Percentiles rank a stretch among this genome's conserved stretches.
phyloP scores from a whole-genome alignment of 2,113 vertebrate genomes.

The Sturnus vulgaris region DNA sequence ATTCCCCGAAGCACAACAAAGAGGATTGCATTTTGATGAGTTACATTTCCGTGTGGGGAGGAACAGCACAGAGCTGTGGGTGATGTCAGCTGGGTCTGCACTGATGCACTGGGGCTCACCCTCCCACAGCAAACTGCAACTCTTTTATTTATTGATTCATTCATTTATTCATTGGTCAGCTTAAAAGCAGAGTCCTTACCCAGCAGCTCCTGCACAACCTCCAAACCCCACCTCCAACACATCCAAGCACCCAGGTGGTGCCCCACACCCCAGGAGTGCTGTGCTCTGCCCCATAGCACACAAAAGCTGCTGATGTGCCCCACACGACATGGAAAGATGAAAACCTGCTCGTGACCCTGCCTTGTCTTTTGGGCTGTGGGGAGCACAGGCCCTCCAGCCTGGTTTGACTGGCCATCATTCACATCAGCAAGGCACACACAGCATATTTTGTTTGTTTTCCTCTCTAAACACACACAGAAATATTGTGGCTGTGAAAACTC shows the following conservation, averaged over 20 bases:
- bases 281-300: fast-evolving
- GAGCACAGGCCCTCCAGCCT: background rate
- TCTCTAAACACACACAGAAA: background rate
- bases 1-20: background rate
- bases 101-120: fast-evolving
- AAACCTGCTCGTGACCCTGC: fast-evolving
- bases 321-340: fast-evolving
- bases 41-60: background rate
- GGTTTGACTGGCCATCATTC: fast-evolving
- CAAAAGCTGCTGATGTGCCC: fast-evolving
- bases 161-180: fast-evolving
- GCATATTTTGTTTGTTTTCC: background rate
- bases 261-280: fast-evolving
- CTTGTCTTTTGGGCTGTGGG: fast-evolving
- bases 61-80: fast-evolving
- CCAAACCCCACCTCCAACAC: fast-evolving
- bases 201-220: fast-evolving
- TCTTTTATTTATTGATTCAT: too few relatives aligned
- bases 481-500: background rate
- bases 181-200: fast-evolving
- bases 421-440: fast-evolving
- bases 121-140: fast-evolving
- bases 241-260: fast-evolving
- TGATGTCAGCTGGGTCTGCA: background rate
- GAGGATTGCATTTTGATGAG: background rate